A percentile compares a stretch with the other conserved stretches of the same genome.
Evolutionary conservation across 1,140 invertebrate genomes (phyloP).

Genomic region (Forficula auricularia): DNA sequence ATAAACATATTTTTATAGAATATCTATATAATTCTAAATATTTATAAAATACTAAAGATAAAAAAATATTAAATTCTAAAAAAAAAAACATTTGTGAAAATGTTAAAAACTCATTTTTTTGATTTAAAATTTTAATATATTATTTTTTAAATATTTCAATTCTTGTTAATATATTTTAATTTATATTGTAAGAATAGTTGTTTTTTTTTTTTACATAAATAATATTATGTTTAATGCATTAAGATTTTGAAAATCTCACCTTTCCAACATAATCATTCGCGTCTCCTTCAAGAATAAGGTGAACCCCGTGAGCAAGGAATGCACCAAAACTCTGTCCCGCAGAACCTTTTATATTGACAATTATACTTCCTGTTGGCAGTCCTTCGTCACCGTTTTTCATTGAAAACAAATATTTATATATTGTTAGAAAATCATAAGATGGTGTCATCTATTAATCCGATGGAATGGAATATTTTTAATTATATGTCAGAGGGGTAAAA

Average conservation of each 20-base stretch:
- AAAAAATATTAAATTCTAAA: too few species aligned
- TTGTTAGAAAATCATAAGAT: slow-evolving; percentile 1
- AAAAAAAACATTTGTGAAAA: too few species aligned
- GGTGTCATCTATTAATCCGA: too few species aligned
- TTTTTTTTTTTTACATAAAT: not conserved
- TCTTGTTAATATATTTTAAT: not conserved
- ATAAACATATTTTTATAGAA: too few species aligned
- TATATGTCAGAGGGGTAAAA: too few species aligned
- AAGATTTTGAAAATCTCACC: slow-evolving; percentile 20
- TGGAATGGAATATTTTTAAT: too few species aligned
- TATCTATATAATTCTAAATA: too few species aligned
- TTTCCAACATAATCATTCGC: slow-evolving; percentile 97
- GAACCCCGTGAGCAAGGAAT: slow-evolving; percentile 83
- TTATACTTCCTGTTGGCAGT: slow-evolving; percentile 67
- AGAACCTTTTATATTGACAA: slow-evolving; percentile 77
- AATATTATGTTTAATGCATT: not conserved
- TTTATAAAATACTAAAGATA: too few species aligned
- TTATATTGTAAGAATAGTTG: not conserved
- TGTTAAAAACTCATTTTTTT: too few species aligned
- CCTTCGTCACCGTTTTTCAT: slow-evolving; percentile 81
- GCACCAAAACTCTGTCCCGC: slow-evolving; percentile 98
- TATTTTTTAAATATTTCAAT: slow-evolving; percentile 4
- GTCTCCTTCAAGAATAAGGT: slow-evolving; percentile 85
- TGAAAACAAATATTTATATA: slow-evolving; percentile 15
- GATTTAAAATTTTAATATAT: slow-evolving; percentile 10